Conservation (phyloP, 2,113 vertebrate genomes). For the Melanotaenia duboulayi region DNA sequence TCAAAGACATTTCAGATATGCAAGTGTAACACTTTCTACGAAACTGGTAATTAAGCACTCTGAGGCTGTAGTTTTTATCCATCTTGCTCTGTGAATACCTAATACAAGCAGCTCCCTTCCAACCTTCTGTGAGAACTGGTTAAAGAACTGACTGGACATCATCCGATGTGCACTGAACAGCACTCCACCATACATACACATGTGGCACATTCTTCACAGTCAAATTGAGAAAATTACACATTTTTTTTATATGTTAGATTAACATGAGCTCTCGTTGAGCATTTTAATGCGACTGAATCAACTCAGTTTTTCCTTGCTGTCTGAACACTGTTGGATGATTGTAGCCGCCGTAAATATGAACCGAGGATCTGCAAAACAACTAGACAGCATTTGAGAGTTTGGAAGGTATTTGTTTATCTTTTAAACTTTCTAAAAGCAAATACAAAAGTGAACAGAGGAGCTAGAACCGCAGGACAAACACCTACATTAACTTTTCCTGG, state of each 20-base stretch:
- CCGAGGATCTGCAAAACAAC: neutral
- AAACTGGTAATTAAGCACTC: conserved; percentile 25
- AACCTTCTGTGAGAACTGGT: conserved; percentile 35
- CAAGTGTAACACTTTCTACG: neutral
- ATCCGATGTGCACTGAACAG: conserved; percentile 12
- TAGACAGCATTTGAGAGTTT: neutral
- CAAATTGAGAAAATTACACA: neutral
- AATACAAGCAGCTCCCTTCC: conserved; percentile 16
- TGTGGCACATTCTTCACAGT: conserved; percentile 11
- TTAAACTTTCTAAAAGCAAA: neutral
- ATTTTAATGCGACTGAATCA: neutral
- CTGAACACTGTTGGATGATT: neutral
- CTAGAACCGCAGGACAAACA: neutral
- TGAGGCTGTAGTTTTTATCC: conserved; percentile 14
- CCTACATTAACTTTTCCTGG: too few relatives aligned
- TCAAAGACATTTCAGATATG: conserved; percentile 11
- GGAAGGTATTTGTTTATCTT: neutral
- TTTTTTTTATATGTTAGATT: neutral
- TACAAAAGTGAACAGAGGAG: neutral
- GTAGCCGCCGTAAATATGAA: too few relatives aligned
- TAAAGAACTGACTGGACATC: conserved; percentile 40
- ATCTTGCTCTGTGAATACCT: conserved; percentile 13
- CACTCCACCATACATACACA: conserved; percentile 12
- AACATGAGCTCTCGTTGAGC: neutral
- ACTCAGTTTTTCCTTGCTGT: neutral